Percentiles rank a stretch among this genome's conserved stretches.
phyloP scores from a whole-genome alignment of 2,797 vertebrate genomes.

The Xerus rutilus region DNA sequence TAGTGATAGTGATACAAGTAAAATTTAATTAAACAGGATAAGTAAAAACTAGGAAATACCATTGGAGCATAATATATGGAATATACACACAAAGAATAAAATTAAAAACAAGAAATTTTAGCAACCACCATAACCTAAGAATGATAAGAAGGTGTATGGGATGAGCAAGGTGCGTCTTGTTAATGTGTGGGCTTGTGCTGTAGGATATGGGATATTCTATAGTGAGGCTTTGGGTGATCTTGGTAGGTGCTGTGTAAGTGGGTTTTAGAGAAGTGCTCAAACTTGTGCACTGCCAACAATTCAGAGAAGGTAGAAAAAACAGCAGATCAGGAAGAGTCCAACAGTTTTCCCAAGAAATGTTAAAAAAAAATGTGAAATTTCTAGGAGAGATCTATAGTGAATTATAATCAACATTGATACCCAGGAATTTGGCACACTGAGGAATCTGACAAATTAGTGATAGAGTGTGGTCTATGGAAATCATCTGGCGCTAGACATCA shows the following conservation, averaged over 20 bases:
- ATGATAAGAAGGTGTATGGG: constrained; percentile 64
- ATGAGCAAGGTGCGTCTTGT: constrained; percentile 69
- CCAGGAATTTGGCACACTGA: background rate
- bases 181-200: background rate
- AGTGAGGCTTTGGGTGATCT: constrained; percentile 12
- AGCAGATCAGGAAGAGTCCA: background rate
- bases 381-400: background rate
- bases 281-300: background rate
- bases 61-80: background rate
- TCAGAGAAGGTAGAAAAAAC: background rate
- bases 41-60: background rate
- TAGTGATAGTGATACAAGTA: background rate
- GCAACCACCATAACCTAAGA: constrained; percentile 26
- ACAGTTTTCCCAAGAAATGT: background rate
- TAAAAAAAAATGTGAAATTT: background rate
- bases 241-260: background rate
- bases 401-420: background rate
- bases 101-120: constrained; percentile 23
- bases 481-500: background rate
- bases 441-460: constrained; percentile 2
- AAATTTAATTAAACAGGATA: background rate
- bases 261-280: background rate
- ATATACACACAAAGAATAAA: constrained; percentile 26
- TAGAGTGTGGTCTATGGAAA: background rate
- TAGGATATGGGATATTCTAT: constrained; percentile 52